Evolutionary conservation across 2,797 vertebrate genomes (phyloP).

Genomic region (Parauchenoglanis ngamensis): DNA sequence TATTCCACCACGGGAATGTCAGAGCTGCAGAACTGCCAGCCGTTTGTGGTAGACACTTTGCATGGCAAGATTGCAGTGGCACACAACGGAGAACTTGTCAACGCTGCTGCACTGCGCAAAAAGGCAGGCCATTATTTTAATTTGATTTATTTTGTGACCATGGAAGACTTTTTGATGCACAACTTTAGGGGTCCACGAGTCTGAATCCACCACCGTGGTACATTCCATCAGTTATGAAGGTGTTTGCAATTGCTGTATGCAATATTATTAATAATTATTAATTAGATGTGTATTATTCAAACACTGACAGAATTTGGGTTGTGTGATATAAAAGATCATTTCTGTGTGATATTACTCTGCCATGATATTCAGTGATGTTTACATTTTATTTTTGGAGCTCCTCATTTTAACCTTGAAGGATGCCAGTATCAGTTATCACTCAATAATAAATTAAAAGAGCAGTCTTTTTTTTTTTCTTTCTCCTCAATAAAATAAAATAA

Average conservation of each 20-base stretch:
- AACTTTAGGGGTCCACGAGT: background rate
- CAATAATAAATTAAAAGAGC: background rate
- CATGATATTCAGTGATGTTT: background rate
- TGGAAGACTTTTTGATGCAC: background rate
- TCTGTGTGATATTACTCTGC: background rate
- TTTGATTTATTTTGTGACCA: too few relatives aligned
- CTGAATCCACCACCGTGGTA: background rate
- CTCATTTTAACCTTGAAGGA: background rate
- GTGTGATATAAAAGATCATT: background rate
- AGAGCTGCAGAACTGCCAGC: constrained; percentile 97
- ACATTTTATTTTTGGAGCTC: background rate
- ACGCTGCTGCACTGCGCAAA: constrained; percentile 83
- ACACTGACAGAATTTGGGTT: background rate
- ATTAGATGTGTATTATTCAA: background rate
- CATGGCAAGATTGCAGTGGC: constrained; percentile 96
- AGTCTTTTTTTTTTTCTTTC: background rate
- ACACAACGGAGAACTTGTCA: constrained; percentile 95
- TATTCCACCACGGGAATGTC: constrained; percentile 95
- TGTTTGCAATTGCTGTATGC: background rate
- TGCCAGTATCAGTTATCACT: background rate
- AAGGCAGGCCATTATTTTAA: constrained; percentile 71
- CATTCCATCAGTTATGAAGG: background rate
- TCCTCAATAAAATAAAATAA: background rate
- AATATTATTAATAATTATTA: background rate
- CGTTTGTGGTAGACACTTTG: constrained; percentile 96